phyloP scores from a whole-genome alignment of 2,113 vertebrate species.

The Anas platyrhynchos region DNA sequence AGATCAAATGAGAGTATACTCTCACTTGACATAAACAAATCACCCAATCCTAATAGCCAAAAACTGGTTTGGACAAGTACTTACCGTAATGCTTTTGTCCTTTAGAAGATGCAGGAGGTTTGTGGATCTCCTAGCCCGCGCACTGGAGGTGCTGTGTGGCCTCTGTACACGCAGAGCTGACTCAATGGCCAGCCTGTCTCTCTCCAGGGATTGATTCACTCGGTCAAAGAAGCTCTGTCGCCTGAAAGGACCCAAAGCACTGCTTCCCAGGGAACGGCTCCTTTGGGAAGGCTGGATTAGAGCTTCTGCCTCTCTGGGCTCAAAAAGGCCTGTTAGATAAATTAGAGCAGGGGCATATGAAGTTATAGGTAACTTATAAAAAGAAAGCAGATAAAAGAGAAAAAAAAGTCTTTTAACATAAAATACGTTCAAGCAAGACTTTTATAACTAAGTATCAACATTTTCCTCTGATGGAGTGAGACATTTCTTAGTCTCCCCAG shows the following conservation, averaged over 20 bases:
- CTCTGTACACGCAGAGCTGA: slow-evolving; percentile 18
- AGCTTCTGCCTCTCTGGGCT: not conserved
- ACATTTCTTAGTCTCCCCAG: not conserved
- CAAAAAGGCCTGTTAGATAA: slow-evolving; percentile 23
- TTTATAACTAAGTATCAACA: not conserved
- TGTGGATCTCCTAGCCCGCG: not conserved
- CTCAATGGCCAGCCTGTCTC: slow-evolving; percentile 50
- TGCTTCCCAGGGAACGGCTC: not conserved
- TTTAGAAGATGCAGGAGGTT: not conserved
- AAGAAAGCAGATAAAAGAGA: not conserved
- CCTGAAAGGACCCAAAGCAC: not conserved
- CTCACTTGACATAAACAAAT: not conserved
- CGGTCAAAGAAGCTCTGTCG: slow-evolving; percentile 7
- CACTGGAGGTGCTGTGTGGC: not conserved
- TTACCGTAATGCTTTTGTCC: slow-evolving; percentile 2
- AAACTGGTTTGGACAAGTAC: not conserved
- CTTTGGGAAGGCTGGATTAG: not conserved
- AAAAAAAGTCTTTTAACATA: not conserved
- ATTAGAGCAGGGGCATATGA: not conserved
- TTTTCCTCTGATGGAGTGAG: not conserved
- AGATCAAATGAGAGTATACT: not conserved
- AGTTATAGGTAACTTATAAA: not conserved
- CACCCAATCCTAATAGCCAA: not conserved
- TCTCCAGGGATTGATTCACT: slow-evolving; percentile 49
- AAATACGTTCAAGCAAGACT: not conserved